phyloP scores from a whole-genome alignment of 1,140 invertebrate species.

The Centruroides vittatus region DNA sequence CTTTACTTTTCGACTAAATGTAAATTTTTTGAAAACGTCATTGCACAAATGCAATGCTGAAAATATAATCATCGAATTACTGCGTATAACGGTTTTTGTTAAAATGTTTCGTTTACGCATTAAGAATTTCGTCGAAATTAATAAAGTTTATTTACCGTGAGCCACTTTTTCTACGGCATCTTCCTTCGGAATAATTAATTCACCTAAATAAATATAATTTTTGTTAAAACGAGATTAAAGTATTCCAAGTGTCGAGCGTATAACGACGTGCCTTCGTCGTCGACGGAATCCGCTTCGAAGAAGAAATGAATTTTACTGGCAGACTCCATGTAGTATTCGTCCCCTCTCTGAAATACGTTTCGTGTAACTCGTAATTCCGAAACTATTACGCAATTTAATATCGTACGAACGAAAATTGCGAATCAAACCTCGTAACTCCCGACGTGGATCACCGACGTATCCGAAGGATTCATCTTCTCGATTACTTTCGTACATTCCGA shows the following conservation, averaged over 20 bases:
- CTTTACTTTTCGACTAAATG: constrained; percentile 64
- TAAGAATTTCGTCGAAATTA: too few species aligned
- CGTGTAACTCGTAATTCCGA: too few species aligned
- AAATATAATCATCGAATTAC: background rate
- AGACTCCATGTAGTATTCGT: constrained; percentile 74
- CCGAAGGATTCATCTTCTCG: constrained; percentile 13
- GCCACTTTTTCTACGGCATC: constrained; percentile 67
- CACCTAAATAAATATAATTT: background rate
- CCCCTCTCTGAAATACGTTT: constrained; percentile 9
- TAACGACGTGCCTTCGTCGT: constrained; percentile 43
- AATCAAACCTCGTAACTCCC: too few species aligned
- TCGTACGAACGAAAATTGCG: too few species aligned
- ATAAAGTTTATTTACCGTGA: constrained; percentile 35
- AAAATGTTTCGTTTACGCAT: too few species aligned
- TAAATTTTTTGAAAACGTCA: constrained; percentile 61
- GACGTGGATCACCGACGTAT: background rate
- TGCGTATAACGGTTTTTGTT: too few species aligned
- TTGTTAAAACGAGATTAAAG: too few species aligned
- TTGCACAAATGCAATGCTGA: constrained; percentile 67
- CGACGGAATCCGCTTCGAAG: constrained; percentile 69
- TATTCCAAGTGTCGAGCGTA: background rate
- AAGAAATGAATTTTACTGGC: constrained; percentile 85
- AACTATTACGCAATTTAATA: too few species aligned
- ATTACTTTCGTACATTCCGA: constrained; percentile 6
- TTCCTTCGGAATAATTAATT: constrained; percentile 51